These are phyloP conservation scores for Drosophila ustulata DNA, from an alignment of 2,888 invertebrate genomes.

Conservation along the genomic window DNA sequence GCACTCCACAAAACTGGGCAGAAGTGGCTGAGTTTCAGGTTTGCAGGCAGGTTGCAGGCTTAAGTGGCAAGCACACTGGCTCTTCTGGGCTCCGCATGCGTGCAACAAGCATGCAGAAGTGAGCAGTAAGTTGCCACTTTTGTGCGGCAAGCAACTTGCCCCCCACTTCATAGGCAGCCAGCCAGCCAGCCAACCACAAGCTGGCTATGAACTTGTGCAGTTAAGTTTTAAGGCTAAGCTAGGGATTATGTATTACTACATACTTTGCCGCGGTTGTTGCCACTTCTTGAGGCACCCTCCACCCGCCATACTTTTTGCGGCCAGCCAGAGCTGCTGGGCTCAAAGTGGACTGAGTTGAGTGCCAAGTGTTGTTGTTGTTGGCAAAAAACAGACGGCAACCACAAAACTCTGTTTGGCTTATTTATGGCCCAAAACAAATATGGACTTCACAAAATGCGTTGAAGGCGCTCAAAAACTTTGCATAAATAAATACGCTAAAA, in stretches of 20 bases:
- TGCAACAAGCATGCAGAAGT: conserved; percentile 52
- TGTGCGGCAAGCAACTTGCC: conserved; percentile 35
- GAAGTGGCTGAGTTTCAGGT: conserved; percentile 23
- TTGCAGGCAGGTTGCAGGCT: conserved; percentile 42
- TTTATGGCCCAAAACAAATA: conserved; percentile 57
- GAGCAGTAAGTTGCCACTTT: conserved; percentile 56
- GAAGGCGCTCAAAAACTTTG: conserved; percentile 58
- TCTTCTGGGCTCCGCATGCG: conserved; percentile 44
- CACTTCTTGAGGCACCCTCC: conserved; percentile 21
- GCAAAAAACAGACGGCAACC: conserved; percentile 32
- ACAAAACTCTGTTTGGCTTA: conserved; percentile 54
- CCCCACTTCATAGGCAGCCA: neutral
- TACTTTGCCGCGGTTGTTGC: conserved; percentile 71
- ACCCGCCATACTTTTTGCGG: conserved; percentile 36
- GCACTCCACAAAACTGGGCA: conserved; percentile 15
- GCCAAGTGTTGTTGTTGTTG: conserved; percentile 31
- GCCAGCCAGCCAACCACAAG: conserved; percentile 53
- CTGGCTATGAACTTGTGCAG: conserved; percentile 79
- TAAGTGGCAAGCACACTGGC: conserved; percentile 58
- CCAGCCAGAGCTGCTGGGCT: conserved; percentile 19
- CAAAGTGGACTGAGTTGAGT: conserved; percentile 41
- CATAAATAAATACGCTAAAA: conserved; percentile 58
- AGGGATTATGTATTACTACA: conserved; percentile 73
- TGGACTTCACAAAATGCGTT: conserved; percentile 54
- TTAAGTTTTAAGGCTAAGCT: conserved; percentile 79